phyloP scores from a whole-genome alignment of 2,797 vertebrate genomes.

The Atherinosoma microstoma region DNA sequence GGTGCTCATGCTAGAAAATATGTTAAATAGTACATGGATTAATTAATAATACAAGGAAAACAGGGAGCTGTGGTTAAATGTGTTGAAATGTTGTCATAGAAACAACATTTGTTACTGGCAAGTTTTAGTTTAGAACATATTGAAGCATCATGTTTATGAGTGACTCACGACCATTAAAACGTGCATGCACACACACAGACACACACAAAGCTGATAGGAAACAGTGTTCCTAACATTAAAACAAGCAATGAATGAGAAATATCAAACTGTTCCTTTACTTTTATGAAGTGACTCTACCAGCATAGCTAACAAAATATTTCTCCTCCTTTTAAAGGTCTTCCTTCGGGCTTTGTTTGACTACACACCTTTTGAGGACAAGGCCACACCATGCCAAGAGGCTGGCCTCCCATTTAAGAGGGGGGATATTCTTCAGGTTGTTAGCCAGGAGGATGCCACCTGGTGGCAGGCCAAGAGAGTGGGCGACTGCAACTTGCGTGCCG shows the following conservation, averaged over 20 bases:
- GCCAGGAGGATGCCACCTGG: constrained; percentile 97
- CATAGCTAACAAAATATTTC: background rate
- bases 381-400: constrained; percentile 98
- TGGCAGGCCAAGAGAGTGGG: constrained; percentile 96
- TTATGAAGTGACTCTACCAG: background rate
- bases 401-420: constrained; percentile 94
- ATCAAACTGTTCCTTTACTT: background rate
- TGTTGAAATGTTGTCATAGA: no score
- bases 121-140: background rate
- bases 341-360: constrained; percentile 96
- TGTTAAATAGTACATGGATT: background rate
- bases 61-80: no score
- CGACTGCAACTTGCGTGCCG: constrained; percentile 93
- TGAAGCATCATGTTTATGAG: background rate
- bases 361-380: constrained; percentile 93
- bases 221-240: no score
- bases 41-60: no score
- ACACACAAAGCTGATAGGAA: no score
- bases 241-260: background rate
- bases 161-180: background rate
- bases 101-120: no score
- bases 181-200: background rate
- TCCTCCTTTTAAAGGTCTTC: constrained; percentile 82
- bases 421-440: constrained; percentile 97
- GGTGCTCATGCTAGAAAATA: background rate